Base-by-base conservation (phyloP, 2,888 invertebrate species). In the Chorisops tibialis region DNA sequence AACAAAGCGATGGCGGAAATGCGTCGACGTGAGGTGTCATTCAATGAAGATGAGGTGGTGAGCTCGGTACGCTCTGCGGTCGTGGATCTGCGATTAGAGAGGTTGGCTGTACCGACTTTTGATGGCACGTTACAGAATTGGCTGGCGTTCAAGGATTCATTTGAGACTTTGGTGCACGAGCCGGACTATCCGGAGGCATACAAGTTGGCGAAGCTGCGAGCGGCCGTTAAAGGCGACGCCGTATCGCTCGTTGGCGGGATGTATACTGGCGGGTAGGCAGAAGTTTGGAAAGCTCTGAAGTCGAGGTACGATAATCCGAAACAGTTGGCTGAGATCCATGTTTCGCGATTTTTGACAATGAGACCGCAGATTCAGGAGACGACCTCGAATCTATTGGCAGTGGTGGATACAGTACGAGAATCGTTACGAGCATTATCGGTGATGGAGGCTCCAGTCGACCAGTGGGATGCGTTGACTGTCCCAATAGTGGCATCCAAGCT, bases 371-470 rank as follows among this genome's bases (percentile, higher is more conserved):
- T 14, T n/a, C 19, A 3, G 4, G 63, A 63, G 43, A 58, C 61
- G 3, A 52, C 65, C 1, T 47, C 45, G 5, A 4, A 56, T 35
- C 24, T 59, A 3, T 62, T 62, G 11, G 41, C 30, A 9, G 12
- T 65, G 3, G 60, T 62, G 16, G 64, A 65, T 19, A 43, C 51
- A 2, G 63, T 65, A 5, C 21, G 51, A 35, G 63, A 65, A 24
- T 63, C 61, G 9, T 19, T 63, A 9, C 64, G 61, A 12, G 63
- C 66, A 4, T 48, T 63, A 3, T 14, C 37, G 3, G 64, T 64
- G 2, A 66, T 66, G 60, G 22, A 64, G n/a, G 14, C 64, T 6
- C 65, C 64, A 2, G 65, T 64, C 2, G 48, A 61, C 1, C 45
- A 38, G 6, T 65, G 62, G 24, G 24, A 24, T 24, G 24, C 24